phyloP scores from a whole-genome alignment of 2,888 invertebrate species.

The Eupithecia abbreviata region DNA sequence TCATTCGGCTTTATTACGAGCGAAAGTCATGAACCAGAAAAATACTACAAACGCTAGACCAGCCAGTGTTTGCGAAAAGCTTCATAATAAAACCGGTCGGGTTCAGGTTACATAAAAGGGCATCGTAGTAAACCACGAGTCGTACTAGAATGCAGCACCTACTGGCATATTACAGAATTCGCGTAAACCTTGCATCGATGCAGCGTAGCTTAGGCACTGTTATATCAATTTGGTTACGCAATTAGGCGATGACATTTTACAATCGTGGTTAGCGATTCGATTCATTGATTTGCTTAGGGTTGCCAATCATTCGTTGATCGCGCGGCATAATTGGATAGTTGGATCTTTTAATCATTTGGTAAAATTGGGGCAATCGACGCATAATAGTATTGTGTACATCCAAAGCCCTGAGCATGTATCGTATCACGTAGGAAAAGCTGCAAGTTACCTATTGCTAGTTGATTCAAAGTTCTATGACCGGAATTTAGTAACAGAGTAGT shows the following conservation, averaged over 20 bases:
- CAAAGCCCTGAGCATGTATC: background rate
- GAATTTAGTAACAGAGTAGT: background rate
- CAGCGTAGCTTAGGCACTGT: constrained; percentile 11
- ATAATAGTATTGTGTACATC: background rate
- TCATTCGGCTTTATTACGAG: no score
- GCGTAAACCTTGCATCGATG: background rate
- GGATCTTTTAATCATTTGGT: background rate
- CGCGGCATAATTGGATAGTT: background rate
- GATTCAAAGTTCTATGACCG: background rate
- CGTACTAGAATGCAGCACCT: background rate
- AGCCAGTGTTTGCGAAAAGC: background rate
- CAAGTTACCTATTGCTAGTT: background rate
- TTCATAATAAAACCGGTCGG: background rate
- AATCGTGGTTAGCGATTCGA: constrained; percentile 21
- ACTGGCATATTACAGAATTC: background rate
- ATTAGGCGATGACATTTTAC: constrained; percentile 32
- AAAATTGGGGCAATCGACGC: background rate
- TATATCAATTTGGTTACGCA: constrained; percentile 24
- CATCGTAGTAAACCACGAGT: background rate
- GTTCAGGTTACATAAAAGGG: background rate
- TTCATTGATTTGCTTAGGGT: constrained; percentile 22
- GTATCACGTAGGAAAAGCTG: background rate
- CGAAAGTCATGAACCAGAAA: background rate
- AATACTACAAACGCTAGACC: background rate
- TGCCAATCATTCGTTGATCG: background rate